Percentiles rank a stretch among this genome's conserved stretches.
Conservation (phyloP, 1,140 invertebrate species). For the Hesperophylax magnus region DNA sequence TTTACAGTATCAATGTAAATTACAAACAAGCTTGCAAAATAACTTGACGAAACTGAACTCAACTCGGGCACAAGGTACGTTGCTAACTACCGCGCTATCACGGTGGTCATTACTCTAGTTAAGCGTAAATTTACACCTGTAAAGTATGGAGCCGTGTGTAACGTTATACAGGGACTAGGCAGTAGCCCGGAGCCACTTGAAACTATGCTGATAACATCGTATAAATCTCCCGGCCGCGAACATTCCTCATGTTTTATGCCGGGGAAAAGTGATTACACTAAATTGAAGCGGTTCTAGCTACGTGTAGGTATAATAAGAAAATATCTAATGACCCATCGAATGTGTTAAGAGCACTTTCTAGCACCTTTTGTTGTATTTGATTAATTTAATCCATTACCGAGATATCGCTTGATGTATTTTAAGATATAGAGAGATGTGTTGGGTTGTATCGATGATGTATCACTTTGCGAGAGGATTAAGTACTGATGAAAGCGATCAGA, state of each 20-base stretch:
- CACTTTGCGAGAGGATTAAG: too few species aligned
- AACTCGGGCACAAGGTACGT: neutral
- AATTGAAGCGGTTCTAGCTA: neutral
- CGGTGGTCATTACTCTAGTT: neutral
- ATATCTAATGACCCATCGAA: neutral
- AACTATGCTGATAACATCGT: slow-evolving; percentile 11
- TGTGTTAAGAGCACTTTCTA: neutral
- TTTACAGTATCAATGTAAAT: too few species aligned
- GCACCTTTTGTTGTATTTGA: neutral
- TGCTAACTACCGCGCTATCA: neutral
- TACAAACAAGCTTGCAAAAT: too few species aligned
- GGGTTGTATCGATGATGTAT: too few species aligned
- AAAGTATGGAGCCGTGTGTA: neutral
- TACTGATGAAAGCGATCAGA: too few species aligned
- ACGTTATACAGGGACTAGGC: neutral
- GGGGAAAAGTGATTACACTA: slow-evolving; percentile 4
- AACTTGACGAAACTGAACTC: too few species aligned
- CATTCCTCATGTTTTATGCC: slow-evolving; percentile 18
- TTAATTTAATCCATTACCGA: neutral
- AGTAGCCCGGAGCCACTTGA: slow-evolving; percentile 20
- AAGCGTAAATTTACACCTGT: slow-evolving; percentile 21
- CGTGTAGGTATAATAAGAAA: neutral
- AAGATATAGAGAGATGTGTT: too few species aligned
- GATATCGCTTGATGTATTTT: too few species aligned
- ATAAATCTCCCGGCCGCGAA: slow-evolving; percentile 4